Percentiles rank a stretch among this genome's conserved stretches.
phyloP scores from a whole-genome alignment of 2,113 vertebrate species.

The Sporophila hypoxantha region DNA sequence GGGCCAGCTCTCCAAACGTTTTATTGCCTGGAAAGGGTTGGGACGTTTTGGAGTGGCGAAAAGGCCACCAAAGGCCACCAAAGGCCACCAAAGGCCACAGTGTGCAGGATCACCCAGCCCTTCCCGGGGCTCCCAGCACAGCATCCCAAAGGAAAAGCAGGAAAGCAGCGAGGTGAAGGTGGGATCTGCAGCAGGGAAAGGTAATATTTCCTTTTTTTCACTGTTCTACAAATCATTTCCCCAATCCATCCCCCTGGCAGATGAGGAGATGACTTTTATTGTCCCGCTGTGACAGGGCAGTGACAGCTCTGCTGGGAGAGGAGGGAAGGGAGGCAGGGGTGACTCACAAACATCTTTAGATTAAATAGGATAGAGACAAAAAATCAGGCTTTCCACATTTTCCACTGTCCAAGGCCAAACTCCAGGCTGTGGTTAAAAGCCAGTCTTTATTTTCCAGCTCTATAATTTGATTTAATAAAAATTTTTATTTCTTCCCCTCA shows the following conservation, averaged over 20 bases:
- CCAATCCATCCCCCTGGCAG: background rate
- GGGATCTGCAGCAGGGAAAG: background rate
- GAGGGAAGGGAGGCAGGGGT: background rate
- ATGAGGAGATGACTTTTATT: background rate
- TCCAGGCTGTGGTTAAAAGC: background rate
- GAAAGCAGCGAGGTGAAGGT: rapidly evolving
- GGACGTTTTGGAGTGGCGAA: background rate
- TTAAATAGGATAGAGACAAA: background rate
- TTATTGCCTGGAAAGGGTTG: background rate
- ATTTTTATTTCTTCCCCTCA: background rate
- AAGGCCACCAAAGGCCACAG: background rate
- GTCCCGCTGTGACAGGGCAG: rapidly evolving
- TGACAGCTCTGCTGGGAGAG: background rate
- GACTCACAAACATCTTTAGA: background rate
- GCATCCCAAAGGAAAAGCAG: background rate
- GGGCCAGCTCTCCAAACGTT: background rate
- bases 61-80: background rate
- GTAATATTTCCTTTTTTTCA: rapidly evolving
- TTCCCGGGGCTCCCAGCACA: background rate
- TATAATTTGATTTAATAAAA: background rate
- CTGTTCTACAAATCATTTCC: background rate
- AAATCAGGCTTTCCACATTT: background rate
- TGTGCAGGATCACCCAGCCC: rapidly evolving
- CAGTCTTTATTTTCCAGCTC: background rate
- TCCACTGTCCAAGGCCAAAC: background rate